Base-by-base conservation (phyloP, 2,797 vertebrate species). In the Halcyon badia region DNA sequence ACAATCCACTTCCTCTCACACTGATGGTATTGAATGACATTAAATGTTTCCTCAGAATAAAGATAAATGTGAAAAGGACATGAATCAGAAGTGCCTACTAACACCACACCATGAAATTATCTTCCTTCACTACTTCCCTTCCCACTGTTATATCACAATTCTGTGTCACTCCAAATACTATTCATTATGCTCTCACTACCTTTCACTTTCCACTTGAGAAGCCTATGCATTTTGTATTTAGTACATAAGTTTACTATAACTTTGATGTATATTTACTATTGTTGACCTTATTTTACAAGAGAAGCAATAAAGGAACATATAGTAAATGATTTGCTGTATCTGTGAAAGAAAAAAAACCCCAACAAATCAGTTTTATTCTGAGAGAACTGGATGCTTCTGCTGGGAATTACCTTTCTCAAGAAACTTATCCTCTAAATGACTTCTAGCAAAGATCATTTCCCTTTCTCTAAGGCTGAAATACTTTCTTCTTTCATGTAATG, bases 71-170 rank as follows among this genome's bases (percentile, higher is more conserved):
- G 17, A 85, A 60, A 1, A 81, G 19, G 14, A 17, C 10, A 48
- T 17, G 14, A 11, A 54, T 37, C 25, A 82, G 17, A 80, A 77
- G 25, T 33, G 30, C 41, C 22, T 69, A 26, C 51, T 25, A 64
- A 37, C 31, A 44, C 22, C 0, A 0, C 5, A 2, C 10, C 44
- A 31, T 30, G 30, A 72, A 85, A 80, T 62, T 28, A 3, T 33
- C 11, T 70, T 89, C 49, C 25, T 86, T 64, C 28, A 17, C 26
- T 62, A 30, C 35, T 61, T 83, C 54, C 9, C 11, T 86, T 87
- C 46, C 39, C 49, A 87, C 35, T 46, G 17, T 52, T 84, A 24
- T 16, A 72, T 51, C 16, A 44, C n/a, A 87, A 18, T 60, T 75
- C 46, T 22, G 17, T 49, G 16, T 52, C 35, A 44, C n/a, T 81